A percentile compares a stretch with the other conserved stretches of the same genome.
Conservation (phyloP, 2,113 vertebrate species). For the Camelus dromedarius region DNA sequence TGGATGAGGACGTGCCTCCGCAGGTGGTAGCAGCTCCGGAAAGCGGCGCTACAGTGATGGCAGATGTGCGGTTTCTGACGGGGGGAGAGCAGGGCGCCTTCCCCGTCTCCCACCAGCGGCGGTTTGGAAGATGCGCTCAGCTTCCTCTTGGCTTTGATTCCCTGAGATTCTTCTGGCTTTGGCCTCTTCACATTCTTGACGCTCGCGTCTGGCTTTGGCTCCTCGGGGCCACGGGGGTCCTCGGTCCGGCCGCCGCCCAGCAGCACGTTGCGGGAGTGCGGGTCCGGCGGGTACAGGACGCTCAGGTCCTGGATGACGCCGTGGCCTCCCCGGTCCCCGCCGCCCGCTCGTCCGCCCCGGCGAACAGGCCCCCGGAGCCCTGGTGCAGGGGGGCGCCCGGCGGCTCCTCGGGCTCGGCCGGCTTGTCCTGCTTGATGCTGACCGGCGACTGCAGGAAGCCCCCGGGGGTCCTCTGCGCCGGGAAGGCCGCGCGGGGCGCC, state of each 20-base stretch:
- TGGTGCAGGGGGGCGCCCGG: slow-evolving; percentile 82
- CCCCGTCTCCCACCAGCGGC: slow-evolving; percentile 92
- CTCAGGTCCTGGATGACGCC: slow-evolving; percentile 96
- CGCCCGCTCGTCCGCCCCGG: slow-evolving; percentile 90
- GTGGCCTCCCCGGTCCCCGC: slow-evolving; percentile 91
- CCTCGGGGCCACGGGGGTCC: slow-evolving; percentile 80
- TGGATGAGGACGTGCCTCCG: slow-evolving; percentile 99
- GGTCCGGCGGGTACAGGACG: slow-evolving; percentile 86
- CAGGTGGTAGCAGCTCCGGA: slow-evolving; percentile 99
- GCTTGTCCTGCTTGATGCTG: slow-evolving; percentile 97
- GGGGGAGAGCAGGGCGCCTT: slow-evolving; percentile 93
- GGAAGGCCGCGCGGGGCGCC: slow-evolving; percentile 89
- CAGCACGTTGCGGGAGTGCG: slow-evolving; percentile 86
- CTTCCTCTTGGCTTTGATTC: slow-evolving; percentile 96
- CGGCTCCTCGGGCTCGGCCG: slow-evolving; percentile 93
- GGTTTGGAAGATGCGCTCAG: slow-evolving; percentile 90
- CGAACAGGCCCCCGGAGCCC: slow-evolving; percentile 84
- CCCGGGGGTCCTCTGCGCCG: slow-evolving; percentile 89
- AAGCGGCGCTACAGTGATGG: slow-evolving; percentile 98
- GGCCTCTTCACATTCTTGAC: slow-evolving; percentile 94
- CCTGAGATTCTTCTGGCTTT: slow-evolving; percentile 94
- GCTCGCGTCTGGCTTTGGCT: slow-evolving; percentile 92
- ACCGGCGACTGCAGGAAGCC: slow-evolving; percentile 94
- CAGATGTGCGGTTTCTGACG: slow-evolving; percentile 99
- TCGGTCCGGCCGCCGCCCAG: slow-evolving; percentile 81